Evolutionary conservation across 2,797 vertebrate species (phyloP), one percentile per base, ranked within the genome.

Genomic region (Rousettus madagascariensis): DNA sequence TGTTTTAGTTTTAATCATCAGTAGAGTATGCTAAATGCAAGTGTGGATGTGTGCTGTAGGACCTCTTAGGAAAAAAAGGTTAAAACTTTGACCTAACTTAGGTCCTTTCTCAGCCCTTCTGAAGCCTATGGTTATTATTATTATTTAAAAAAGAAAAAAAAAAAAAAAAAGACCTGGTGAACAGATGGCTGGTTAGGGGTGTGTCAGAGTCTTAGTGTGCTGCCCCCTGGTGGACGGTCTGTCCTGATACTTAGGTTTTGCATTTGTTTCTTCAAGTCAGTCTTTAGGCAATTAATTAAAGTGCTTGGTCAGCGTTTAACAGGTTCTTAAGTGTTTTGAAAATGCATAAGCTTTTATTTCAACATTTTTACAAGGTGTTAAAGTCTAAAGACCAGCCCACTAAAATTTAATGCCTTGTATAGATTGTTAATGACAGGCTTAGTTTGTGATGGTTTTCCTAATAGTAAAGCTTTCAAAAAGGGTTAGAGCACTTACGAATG

Each of bases 291-390:
- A 15, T 91, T 95, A 61, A 63, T 92, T 95, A 87, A 93, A 95
- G 55, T 51, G n/a, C 46, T 74, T 92, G 80, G n/a, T 68, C 51
- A 1, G 30, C 8, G 9, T 82, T 96, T 95, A 93, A 96, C 86
- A 93, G 6, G 2, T 93, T 96, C 72, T 90, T 88, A 96, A 90
- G 90, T 95, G 84, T 92, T 88, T 84, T 92, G 90, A 88, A 93
- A 92, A 92, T 88, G 43, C 24, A 26, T 77, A 84, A 90, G 77
- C 30, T 63, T 90, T 94, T 89, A 96, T 78, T 97, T 94, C 77
- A 96, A 94, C 90, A 75, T 90, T 96, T 97, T 97, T 97, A 97
- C 85, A 97, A 96, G 97, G 92, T 97, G 93, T 91, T 95, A 96
- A 95, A 95, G 71, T 96, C 93, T 93, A 79, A 97, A 96, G 77